Conservation (phyloP, 35 echinoderm and acorn worm species). For the Ptychodera flava region DNA sequence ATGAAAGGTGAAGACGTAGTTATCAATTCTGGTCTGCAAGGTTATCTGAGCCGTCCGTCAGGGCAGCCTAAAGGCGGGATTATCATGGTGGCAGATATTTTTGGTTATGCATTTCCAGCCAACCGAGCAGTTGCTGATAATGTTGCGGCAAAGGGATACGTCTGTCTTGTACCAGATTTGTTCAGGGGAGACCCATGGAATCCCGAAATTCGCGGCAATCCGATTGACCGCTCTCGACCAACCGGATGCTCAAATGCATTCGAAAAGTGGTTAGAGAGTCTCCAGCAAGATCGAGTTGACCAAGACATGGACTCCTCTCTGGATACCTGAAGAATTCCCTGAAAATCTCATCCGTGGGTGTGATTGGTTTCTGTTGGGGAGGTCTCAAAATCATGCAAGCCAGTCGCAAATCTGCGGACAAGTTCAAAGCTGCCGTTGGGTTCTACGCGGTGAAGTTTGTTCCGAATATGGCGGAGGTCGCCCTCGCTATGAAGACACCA, state of each 20-base stretch:
- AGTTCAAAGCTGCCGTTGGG: not conserved
- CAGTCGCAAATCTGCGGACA: not conserved
- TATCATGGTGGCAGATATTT: not conserved
- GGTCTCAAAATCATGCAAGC: not conserved
- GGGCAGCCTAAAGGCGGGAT: not conserved
- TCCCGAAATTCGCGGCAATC: not conserved
- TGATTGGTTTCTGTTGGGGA: not conserved
- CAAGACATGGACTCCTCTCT: not conserved
- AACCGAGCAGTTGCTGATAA: not conserved
- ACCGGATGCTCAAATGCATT: not conserved
- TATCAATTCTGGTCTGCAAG: not conserved
- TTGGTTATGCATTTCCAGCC: not conserved
- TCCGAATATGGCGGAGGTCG: not conserved
- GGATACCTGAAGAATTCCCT: not conserved
- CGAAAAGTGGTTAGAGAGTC: not conserved
- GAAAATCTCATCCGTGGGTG: not conserved
- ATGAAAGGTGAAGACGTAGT: not conserved
- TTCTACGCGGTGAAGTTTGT: not conserved
- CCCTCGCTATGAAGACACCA: not conserved
- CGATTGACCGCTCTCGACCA: no score
- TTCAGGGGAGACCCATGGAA: not conserved
- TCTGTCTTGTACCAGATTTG: not conserved
- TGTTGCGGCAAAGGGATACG: not conserved
- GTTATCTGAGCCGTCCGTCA: not conserved
- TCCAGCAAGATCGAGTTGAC: not conserved